These are phyloP conservation scores for Stenichneumon culpator DNA, from an alignment of 2,888 invertebrate species.

Conservation along the genomic window DNA sequence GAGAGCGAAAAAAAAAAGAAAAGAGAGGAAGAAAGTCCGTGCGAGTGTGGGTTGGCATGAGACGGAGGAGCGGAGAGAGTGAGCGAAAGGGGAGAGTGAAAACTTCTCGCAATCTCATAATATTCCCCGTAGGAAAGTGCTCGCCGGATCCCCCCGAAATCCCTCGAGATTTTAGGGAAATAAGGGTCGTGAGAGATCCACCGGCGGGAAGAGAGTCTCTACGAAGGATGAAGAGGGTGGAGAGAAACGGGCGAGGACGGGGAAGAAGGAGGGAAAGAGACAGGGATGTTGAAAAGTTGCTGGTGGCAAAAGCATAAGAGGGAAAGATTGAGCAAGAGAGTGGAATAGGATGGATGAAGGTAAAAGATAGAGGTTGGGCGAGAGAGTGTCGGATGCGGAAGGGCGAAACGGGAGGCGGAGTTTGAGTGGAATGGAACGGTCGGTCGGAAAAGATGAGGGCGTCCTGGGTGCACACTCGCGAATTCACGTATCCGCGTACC, in stretches of 20 bases:
- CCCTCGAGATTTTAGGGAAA: slow-evolving; percentile 80
- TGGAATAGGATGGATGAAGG: slow-evolving; percentile 34
- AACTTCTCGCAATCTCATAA: slow-evolving; percentile 80
- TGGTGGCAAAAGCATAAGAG: slow-evolving; percentile 70
- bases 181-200: slow-evolving; percentile 75
- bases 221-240: slow-evolving; percentile 16
- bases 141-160: slow-evolving; percentile 75
- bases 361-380: slow-evolving; percentile 29
- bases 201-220: slow-evolving; percentile 5
- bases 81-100: slow-evolving; percentile 63
- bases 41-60: slow-evolving; percentile 26
- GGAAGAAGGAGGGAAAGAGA: slow-evolving; percentile 49
- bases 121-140: slow-evolving; percentile 79
- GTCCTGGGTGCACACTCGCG: slow-evolving; percentile 58
- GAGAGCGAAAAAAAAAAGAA: slow-evolving; percentile 1
- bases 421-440: slow-evolving; percentile 67
- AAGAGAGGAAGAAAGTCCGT: slow-evolving; percentile 35
- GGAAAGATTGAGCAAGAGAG: slow-evolving; percentile 50
- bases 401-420: slow-evolving; percentile 59
- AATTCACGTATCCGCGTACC: slow-evolving; percentile 60
- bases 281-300: slow-evolving; percentile 70
- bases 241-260: slow-evolving; percentile 43
- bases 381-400: slow-evolving; percentile 62
- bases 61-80: slow-evolving; percentile 17
- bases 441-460: slow-evolving; percentile 67